phyloP scores from a whole-genome alignment of 2,113 vertebrate genomes.

The Reinhardtius hippoglossoides region DNA sequence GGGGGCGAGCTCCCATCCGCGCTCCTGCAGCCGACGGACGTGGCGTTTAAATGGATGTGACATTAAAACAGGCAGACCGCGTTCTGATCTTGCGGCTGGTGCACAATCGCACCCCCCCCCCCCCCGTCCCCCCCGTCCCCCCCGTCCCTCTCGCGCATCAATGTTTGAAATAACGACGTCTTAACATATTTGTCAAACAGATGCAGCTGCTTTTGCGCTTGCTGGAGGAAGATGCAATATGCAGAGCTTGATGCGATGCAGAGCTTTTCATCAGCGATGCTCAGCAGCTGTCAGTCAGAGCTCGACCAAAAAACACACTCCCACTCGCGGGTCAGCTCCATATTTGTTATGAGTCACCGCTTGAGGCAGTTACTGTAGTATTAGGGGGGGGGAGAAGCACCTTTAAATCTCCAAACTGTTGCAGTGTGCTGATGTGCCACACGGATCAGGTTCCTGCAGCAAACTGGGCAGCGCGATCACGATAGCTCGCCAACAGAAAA shows the following conservation, averaged over 20 bases:
- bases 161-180: constrained; percentile 63
- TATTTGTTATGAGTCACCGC: constrained; percentile 2
- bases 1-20: neutral
- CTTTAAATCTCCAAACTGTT: constrained; percentile 9
- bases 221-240: constrained; percentile 41
- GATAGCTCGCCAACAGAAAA: constrained; percentile 21
- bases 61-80: constrained; percentile 49
- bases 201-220: constrained; percentile 59
- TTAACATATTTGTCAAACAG: constrained; percentile 74
- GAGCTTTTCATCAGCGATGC: constrained; percentile 54
- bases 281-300: constrained; percentile 62
- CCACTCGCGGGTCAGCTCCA: constrained; percentile 30
- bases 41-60: constrained; percentile 60
- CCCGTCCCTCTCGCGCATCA: constrained; percentile 31
- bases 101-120: constrained; percentile 30
- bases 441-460: constrained; percentile 26
- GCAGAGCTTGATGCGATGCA: constrained; percentile 46
- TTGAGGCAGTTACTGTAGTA: constrained; percentile 32
- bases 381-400: neutral
- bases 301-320: constrained; percentile 41
- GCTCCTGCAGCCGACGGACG: constrained; percentile 10
- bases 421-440: neutral
- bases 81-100: constrained; percentile 32
- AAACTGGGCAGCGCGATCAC: constrained; percentile 29
- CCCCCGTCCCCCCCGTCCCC: constrained; percentile 13